phyloP scores from a whole-genome alignment of 2,113 vertebrate species.

The Phrynocephalus versicolor region DNA sequence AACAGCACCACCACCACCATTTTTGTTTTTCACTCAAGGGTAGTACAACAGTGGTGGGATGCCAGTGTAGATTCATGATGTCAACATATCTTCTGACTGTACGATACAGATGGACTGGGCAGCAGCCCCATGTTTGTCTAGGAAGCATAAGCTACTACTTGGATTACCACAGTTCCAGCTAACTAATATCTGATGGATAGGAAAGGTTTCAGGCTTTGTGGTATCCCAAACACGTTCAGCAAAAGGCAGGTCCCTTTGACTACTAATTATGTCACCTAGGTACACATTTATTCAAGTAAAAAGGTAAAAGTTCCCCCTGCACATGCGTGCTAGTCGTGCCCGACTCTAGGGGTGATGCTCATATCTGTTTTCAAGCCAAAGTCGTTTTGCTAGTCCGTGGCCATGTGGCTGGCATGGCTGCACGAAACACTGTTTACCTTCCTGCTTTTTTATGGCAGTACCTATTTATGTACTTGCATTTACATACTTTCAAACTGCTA shows the following conservation, averaged over 20 bases:
- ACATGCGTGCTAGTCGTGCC: too few relatives aligned
- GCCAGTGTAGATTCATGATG: neutral
- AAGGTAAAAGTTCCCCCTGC: too few relatives aligned
- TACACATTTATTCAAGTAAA: constrained; percentile 28
- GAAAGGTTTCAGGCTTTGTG: constrained; percentile 40
- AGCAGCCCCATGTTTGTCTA: neutral
- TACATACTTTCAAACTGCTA: too few relatives aligned
- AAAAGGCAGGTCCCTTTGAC: constrained; percentile 42
- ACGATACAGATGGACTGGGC: neutral
- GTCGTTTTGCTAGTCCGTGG: too few relatives aligned
- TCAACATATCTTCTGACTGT: neutral
- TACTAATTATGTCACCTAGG: constrained; percentile 26
- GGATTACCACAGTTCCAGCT: neutral
- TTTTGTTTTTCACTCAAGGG: neutral
- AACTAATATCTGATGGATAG: neutral
- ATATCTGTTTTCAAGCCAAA: too few relatives aligned
- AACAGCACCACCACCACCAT: too few relatives aligned
- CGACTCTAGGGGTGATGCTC: too few relatives aligned
- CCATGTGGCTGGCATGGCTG: too few relatives aligned
- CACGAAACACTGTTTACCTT: too few relatives aligned
- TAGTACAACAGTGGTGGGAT: neutral
- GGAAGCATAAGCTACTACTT: neutral
- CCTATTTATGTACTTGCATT: too few relatives aligned
- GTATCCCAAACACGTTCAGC: constrained; percentile 27
- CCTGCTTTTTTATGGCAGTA: too few relatives aligned